These are phyloP conservation scores for Phallusia fumigata DNA, from an alignment of 23 tunicate genomes.

Conservation along the genomic window DNA sequence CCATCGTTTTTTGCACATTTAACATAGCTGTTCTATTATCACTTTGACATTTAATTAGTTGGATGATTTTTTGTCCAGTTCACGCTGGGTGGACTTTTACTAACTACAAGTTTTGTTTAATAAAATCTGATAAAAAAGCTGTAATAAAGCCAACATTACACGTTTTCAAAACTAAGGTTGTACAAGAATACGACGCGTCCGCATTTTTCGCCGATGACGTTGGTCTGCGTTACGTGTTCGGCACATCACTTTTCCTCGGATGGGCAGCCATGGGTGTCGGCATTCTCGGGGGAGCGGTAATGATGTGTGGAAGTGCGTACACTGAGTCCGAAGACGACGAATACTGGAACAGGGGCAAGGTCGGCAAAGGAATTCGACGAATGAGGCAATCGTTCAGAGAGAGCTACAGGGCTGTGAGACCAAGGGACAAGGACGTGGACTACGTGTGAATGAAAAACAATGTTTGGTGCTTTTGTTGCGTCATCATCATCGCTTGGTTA, in stretches of 20 bases:
- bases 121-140: too few relatives aligned
- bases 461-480: neutral
- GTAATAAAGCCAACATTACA: too few relatives aligned
- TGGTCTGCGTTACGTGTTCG: constrained; percentile 68
- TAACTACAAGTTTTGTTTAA: too few relatives aligned
- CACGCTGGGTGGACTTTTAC: too few relatives aligned
- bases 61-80: too few relatives aligned
- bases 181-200: constrained; percentile 45
- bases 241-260: constrained; percentile 89
- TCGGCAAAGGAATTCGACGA: constrained; percentile 62
- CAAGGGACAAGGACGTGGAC: constrained; percentile 20
- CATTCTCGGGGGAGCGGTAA: constrained; percentile 65
- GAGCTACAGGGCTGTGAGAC: constrained; percentile 53
- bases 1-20: too few relatives aligned
- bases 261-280: constrained; percentile 94
- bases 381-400: constrained; percentile 52
- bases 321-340: constrained; percentile 67
- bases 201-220: constrained; percentile 39
- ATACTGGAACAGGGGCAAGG: constrained; percentile 53
- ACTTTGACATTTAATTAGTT: too few relatives aligned
- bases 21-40: too few relatives aligned
- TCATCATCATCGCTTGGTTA: neutral
- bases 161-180: constrained; percentile 11
- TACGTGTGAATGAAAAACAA: constrained; percentile 12
- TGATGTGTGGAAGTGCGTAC: constrained; percentile 72